Percentiles rank a stretch among this genome's conserved stretches.
Evolutionary conservation across 2,113 vertebrate genomes (phyloP).

Genomic region (Azemiops feae): DNA sequence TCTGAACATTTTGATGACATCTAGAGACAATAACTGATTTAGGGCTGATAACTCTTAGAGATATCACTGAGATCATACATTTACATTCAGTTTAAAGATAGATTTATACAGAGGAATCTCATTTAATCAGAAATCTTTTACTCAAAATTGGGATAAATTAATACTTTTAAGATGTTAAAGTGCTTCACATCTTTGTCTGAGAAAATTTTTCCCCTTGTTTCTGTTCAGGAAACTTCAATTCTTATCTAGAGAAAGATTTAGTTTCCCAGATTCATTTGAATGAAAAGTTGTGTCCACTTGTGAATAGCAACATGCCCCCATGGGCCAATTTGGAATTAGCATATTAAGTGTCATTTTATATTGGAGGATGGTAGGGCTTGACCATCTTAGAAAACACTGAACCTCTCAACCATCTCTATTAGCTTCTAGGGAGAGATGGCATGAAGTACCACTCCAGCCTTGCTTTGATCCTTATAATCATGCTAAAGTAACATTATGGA

Average conservation of each 20-base stretch:
- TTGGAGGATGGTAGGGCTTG: background rate
- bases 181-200: background rate
- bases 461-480: background rate
- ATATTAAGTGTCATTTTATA: background rate
- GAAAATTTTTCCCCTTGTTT: background rate
- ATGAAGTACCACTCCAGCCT: background rate
- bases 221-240: background rate
- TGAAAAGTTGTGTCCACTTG: background rate
- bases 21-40: background rate
- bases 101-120: background rate
- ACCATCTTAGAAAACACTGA: background rate
- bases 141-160: background rate
- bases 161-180: background rate
- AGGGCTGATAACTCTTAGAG: background rate
- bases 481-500: background rate
- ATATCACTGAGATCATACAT: background rate
- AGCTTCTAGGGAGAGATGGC: background rate
- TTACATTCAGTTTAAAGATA: background rate
- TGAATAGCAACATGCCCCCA: background rate
- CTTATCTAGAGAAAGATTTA: background rate
- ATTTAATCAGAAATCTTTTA: background rate
- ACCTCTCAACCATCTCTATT: background rate
- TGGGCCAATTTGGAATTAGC: background rate
- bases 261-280: background rate
- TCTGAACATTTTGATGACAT: background rate